Conservation (phyloP, 2,113 vertebrate genomes). For the Oreamnos americanus region DNA sequence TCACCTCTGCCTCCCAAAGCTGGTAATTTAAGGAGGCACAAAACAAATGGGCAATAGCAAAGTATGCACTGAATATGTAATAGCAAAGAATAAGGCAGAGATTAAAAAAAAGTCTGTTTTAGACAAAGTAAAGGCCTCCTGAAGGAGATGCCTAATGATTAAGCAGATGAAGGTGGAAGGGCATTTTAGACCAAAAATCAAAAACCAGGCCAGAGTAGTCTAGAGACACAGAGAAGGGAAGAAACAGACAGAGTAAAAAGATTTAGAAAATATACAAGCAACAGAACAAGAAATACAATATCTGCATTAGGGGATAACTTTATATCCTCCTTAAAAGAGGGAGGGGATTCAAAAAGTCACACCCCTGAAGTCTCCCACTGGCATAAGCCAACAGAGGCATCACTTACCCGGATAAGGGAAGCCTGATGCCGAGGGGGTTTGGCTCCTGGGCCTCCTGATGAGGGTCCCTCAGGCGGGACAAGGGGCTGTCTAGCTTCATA, state of each 20-base stretch:
- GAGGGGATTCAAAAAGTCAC: neutral
- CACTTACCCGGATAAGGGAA: conserved; percentile 84
- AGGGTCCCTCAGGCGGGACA: conserved; percentile 84
- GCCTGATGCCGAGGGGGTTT: conserved; percentile 81
- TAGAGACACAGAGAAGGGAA: neutral
- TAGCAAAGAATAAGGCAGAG: conserved; percentile 42
- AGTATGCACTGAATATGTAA: neutral
- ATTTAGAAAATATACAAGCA: neutral
- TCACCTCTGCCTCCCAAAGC: conserved; percentile 8
- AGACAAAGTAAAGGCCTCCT: neutral
- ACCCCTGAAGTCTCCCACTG: neutral
- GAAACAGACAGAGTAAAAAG: neutral
- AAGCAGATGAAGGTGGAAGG: neutral
- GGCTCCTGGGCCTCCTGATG: conserved; percentile 83
- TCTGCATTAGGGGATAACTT: neutral
- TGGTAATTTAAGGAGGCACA: neutral
- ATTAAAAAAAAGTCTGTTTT: neutral
- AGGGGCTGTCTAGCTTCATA: conserved; percentile 84
- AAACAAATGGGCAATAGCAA: conserved; percentile 17
- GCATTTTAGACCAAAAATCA: neutral
- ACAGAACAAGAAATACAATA: neutral
- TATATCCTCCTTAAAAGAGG: neutral
- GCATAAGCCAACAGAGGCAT: neutral
- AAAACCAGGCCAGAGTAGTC: neutral
- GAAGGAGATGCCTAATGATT: neutral